Percentiles rank a stretch among this genome's conserved stretches.
Evolutionary conservation across 2,797 vertebrate species (phyloP).

Genomic region (Enteromius radiatus): DNA sequence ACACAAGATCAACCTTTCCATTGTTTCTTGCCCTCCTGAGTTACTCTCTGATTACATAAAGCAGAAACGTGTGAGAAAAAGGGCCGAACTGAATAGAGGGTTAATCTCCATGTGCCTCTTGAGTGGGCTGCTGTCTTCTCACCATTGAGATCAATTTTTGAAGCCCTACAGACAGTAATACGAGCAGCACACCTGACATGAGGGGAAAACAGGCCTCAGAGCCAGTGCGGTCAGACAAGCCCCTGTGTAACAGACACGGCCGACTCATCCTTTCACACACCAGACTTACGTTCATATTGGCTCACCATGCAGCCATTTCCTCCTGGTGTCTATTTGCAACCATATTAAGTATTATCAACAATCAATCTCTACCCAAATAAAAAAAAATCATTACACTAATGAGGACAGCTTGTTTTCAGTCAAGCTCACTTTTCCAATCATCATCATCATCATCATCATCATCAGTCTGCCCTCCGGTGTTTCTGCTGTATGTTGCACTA

Average conservation of each 20-base stretch:
- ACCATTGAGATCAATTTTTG: constrained; percentile 22
- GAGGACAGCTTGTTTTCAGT: constrained; percentile 44
- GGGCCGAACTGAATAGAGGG: constrained; percentile 17
- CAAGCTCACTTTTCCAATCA: constrained; percentile 39
- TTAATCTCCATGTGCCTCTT: constrained; percentile 46
- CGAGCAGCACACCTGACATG: constrained; percentile 50
- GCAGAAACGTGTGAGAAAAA: constrained; percentile 45
- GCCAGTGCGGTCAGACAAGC: background rate
- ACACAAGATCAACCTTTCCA: constrained; percentile 28
- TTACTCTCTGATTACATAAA: constrained; percentile 46
- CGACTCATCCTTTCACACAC: constrained; percentile 28
- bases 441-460: constrained; percentile 31
- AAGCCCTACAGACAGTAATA: constrained; percentile 57
- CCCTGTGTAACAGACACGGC: background rate
- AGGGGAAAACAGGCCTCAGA: constrained; percentile 42
- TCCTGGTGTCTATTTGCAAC: constrained; percentile 36
- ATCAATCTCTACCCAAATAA: constrained; percentile 61
- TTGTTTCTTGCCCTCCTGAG: constrained; percentile 35
- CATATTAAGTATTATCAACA: constrained; percentile 54
- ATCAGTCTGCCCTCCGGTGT: constrained; percentile 16
- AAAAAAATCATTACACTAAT: constrained; percentile 60
- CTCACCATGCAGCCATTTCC: constrained; percentile 49
- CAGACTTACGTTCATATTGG: constrained; percentile 25
- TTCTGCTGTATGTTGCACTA: constrained; percentile 39
- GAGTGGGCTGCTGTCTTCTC: constrained; percentile 27